Percentiles rank a stretch among this genome's conserved stretches.
Conservation (phyloP, 1,140 invertebrate genomes). For the Hyles euphorbiae region DNA sequence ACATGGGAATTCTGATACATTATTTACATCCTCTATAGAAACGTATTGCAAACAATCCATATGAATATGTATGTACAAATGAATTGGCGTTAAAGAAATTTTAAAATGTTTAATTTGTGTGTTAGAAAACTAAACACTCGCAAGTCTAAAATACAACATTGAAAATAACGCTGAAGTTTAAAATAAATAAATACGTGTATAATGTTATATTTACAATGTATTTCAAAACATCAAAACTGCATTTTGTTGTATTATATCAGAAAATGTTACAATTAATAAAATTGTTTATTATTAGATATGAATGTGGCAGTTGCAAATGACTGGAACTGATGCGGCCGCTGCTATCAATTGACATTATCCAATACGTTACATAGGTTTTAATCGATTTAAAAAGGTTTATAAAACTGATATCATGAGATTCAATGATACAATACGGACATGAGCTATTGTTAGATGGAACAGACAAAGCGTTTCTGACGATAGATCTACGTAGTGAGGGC, state of each 20-base stretch:
- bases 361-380: neutral
- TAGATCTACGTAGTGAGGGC: slow-evolving; percentile 8
- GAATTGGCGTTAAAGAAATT: neutral
- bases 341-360: slow-evolving; percentile 5
- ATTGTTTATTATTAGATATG: neutral
- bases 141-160: neutral
- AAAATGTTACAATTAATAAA: slow-evolving; percentile 1
- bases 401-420: slow-evolving; percentile 41
- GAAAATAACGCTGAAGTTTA: slow-evolving; percentile 1
- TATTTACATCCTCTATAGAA: slow-evolving; percentile 40
- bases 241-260: slow-evolving; percentile 1
- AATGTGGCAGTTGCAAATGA: neutral
- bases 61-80: slow-evolving; percentile 40
- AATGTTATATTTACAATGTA: slow-evolving; percentile 46
- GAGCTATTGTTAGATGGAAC: slow-evolving; percentile 49
- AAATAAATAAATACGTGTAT: slow-evolving; percentile 18
- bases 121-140: too few relatives aligned
- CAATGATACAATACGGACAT: slow-evolving; percentile 39
- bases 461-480: slow-evolving; percentile 32
- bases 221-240: slow-evolving; percentile 4
- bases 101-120: too few relatives aligned
- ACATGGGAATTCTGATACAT: slow-evolving; percentile 17
- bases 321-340: neutral
- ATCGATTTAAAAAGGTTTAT: neutral
- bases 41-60: slow-evolving; percentile 36